Evolutionary conservation across 2,797 vertebrate genomes (phyloP).

Genomic region (Xyrichtys novacula): DNA sequence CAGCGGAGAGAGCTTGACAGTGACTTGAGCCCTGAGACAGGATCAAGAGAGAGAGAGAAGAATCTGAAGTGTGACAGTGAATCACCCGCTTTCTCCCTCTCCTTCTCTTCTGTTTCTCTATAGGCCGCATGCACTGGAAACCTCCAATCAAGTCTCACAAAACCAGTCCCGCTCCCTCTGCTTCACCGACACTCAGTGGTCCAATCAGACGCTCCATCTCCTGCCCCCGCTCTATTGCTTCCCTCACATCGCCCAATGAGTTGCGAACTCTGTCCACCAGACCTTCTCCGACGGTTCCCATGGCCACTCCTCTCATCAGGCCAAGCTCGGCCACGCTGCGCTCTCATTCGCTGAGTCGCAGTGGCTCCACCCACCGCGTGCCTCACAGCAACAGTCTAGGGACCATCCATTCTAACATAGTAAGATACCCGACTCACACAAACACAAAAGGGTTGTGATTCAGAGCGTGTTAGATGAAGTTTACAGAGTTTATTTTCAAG

Average conservation of each 20-base stretch:
- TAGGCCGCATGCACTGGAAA: conserved; percentile 88
- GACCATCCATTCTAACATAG: conserved; percentile 86
- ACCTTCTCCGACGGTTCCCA: conserved; percentile 59
- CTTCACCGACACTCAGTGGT: conserved; percentile 82
- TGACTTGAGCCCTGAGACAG: conserved; percentile 47
- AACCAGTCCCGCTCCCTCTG: conserved; percentile 79
- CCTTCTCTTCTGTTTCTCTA: conserved; percentile 27
- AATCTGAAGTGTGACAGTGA: conserved; percentile 56
- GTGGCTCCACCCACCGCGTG: conserved; percentile 85
- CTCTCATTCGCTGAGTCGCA: conserved; percentile 94
- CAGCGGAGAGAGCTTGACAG: conserved; percentile 51
- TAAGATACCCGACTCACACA: conserved; percentile 78
- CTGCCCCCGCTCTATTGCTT: conserved; percentile 95
- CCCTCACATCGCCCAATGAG: conserved; percentile 88
- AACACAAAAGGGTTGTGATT: conserved; percentile 4
- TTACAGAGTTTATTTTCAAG: conserved; percentile 19
- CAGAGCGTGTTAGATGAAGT: conserved; percentile 17
- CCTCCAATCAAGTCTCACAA: conserved; percentile 84
- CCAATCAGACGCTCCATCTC: conserved; percentile 95
- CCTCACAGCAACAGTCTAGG: conserved; percentile 87
- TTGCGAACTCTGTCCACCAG: conserved; percentile 73
- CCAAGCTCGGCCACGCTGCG: conserved; percentile 86
- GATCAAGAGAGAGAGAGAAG: conserved; percentile 41
- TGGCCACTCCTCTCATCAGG: conserved; percentile 75
- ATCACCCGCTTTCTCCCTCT: background rate